Evolutionary conservation across 2,888 invertebrate species (phyloP), one percentile per base, ranked within the genome.

Genomic region (Syritta pipiens): DNA sequence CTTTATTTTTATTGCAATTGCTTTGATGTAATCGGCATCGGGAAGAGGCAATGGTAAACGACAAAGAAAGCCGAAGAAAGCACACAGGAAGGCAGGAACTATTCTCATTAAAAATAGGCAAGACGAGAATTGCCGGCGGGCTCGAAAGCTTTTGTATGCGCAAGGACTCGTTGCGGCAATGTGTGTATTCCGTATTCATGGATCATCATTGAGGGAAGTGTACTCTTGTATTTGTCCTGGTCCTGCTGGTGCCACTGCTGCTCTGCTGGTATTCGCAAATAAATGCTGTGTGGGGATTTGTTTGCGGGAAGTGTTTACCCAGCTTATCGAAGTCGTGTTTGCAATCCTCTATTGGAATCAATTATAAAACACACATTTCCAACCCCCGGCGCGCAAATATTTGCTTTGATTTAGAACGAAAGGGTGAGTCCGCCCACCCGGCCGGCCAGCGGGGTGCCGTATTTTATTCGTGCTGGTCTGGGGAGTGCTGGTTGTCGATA

Each of bases 291-390:
- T 49, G 59, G 49, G 42, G 71, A 48, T 72, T 74, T 79, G 79
- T 68, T 62, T 79, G 74, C 49, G 37, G 55, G n/a, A 37, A 57
- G 42, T 74, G 68, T 79, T 79, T 79, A 49, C 68, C 62, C 44
- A 62, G 79, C 79, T 79, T 79, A 79, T 74, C 67, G 79, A 74
- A 79, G 74, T 79, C 67, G 53, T 79, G 74, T 79, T 79, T 79
- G 74, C 79, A 60, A 74, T 74, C 32, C 79, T 79, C 74, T 68
- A 79, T 79, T 62, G 79, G 74, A 79, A 79, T 79, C 79, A 79
- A 79, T 79, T 79, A 79, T 79, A 74, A 79, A 79, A 67, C 79
- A 74, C 30, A 79, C 74, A 79, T 67, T 74, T 74, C 51, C 42
- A 62, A 46, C 67, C 79, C 49, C 53, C 30, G 48, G 49, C 48